Evolutionary conservation across 2,797 vertebrate genomes (phyloP), one percentile per base, ranked within the genome.

Genomic region (Enteromius treurensis): DNA sequence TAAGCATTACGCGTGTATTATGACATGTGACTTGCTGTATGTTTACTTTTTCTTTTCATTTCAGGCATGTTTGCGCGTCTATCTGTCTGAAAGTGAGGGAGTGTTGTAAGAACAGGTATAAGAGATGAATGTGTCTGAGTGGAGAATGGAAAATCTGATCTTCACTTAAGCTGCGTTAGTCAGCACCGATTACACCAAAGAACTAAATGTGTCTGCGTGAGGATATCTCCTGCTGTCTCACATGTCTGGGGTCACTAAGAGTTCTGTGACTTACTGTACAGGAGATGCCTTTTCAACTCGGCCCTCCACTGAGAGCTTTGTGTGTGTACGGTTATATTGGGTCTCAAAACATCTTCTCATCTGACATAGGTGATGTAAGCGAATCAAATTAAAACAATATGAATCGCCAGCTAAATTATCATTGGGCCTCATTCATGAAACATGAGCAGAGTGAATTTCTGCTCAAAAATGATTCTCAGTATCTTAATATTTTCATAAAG

Each of bases 41-140:
- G 21, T 76, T 40, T 23, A 40, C 1, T 23, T 58, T 23, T 17
- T 58, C 1, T 17, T 58, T 58, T 76, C 3, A 9, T 26, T 58
- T 49, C 67, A 64, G 32, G 14, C 14, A 17, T 71, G 15, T 49
- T 53, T 74, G 34, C 26, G 34, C 32, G 21, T 80, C 17, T 76
- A 14, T 53, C 64, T 70, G 26, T 58, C 42, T 4, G 19, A 32
- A 42, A 32, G 23, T 19, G 13, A 32, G 58, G 42, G 58, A 26
- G 51, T 78, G 73, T n/a, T 79, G 14, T 69, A 69, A 53, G 47
- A 68, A 68, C 49, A 69, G 34, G 65, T 69, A 79, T 42, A 60
- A 42, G 53, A 37, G 32, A 68, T 47, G 32, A 42, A n/a, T 78
- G 62, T 51, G 37, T 85, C 3, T 64, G n/a, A 62, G 11, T 45